Base-by-base conservation (phyloP, 2,888 invertebrate species). In the Drosophila paramelanica region DNA sequence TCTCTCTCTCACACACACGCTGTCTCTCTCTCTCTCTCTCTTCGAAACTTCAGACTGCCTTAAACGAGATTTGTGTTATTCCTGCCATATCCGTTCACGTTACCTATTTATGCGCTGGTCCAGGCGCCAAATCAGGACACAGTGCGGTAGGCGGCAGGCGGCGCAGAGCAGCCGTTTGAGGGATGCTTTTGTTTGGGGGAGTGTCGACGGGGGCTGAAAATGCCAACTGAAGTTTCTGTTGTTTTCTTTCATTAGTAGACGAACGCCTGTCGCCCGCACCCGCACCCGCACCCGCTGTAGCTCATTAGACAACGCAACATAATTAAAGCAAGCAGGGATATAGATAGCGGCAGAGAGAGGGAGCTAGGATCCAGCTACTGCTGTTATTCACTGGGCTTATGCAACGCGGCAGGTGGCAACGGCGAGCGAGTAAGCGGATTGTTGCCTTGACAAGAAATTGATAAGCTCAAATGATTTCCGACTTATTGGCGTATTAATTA, bases 61-160 rank as follows among this genome's bases (percentile, higher is more conserved):
- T 65, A 66, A 81, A 73, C 73, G 81, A 85, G 77, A 79, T 80
- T 79, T 80, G 70, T 77, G 67, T 73, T 88, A 66, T 78, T 66
- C 71, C 79, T 59, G 67, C 39, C 72, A 72, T 79, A 79, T 68
- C 56, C 74, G 74, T 66, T 67, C 72, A 67, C 52, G 60, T 67
- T 67, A 67, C 71, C 75, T 66, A 77, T 72, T 83, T 73, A 64
- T 80, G 64, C 43, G 45, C 25, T 61, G 33, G 57, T 60, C 56
- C 49, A 61, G 62, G 68, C 49, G 64, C 71, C 79, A 85, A 89
- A 85, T 88, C 89, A 89, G 82, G 62, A 89, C 69, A 64, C 68
- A 85, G 85, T 85, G 85, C 79, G 85, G 89, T 85, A 85, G 67
- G 64, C 49, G 41, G 25, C 7, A 6, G 77, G 79, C 80, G 77